phyloP scores from a whole-genome alignment of 2,797 vertebrate genomes.

The Allenopithecus nigroviridis region DNA sequence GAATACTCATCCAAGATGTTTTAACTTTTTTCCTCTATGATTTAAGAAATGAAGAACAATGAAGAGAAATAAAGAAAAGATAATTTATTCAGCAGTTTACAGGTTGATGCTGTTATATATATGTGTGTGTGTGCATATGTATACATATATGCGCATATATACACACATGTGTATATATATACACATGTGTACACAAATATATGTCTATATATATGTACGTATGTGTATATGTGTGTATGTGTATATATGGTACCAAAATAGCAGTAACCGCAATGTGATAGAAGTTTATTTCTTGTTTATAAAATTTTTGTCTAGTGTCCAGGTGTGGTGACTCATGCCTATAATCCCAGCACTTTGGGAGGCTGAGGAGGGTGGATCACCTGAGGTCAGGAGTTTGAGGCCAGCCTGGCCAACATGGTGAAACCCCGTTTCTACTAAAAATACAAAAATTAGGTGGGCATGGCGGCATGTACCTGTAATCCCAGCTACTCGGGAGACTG shows the following conservation, averaged over 20 bases:
- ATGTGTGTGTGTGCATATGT: background rate
- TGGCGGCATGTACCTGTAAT: background rate
- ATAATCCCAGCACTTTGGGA: background rate
- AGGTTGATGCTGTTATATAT: background rate
- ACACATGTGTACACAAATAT: background rate
- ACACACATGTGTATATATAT: background rate
- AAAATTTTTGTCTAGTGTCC: background rate
- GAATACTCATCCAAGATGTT: background rate
- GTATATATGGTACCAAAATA: background rate
- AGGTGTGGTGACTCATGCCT: background rate
- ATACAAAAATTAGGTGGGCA: background rate
- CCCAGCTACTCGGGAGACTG: background rate
- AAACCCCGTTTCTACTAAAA: background rate
- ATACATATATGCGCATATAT: background rate
- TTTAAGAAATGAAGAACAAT: background rate
- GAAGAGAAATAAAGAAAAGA: background rate
- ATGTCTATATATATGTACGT: background rate
- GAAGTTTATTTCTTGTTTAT: background rate
- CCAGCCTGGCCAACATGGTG: background rate
- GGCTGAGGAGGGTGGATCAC: background rate
- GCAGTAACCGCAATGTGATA: background rate
- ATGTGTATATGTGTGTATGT: too few species aligned
- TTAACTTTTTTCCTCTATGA: background rate
- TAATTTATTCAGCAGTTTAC: background rate
- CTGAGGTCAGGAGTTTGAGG: background rate